phyloP scores from a whole-genome alignment of 2,888 invertebrate genomes.

The Tillus elongatus region DNA sequence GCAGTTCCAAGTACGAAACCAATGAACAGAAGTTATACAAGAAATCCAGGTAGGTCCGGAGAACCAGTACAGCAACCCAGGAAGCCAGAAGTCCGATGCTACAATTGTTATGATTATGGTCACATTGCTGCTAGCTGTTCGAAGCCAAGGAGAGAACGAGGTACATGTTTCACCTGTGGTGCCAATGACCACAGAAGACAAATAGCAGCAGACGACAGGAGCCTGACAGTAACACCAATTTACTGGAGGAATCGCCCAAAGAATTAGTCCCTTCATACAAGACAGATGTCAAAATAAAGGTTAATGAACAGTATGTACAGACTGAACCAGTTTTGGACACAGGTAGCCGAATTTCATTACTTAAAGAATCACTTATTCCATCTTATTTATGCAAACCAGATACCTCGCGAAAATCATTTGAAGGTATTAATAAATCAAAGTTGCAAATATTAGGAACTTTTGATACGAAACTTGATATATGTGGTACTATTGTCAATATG shows the following conservation, averaged over 20 bases:
- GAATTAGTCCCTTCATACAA: conserved; percentile 6
- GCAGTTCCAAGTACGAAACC: no score
- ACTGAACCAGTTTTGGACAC: conserved; percentile 6
- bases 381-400: not conserved
- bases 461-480: no score
- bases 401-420: no score
- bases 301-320: conserved; percentile 1
- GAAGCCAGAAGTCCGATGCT: conserved; percentile 1
- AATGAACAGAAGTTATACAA: no score
- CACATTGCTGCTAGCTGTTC: conserved; percentile 6
- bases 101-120: conserved; percentile 4
- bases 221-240: not conserved
- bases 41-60: no score
- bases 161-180: conserved; percentile 6
- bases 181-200: not conserved
- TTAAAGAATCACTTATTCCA: not conserved
- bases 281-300: not conserved
- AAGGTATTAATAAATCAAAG: no score
- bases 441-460: no score
- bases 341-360: conserved; percentile 9
- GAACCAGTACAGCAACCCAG: not conserved
- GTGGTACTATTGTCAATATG: no score
- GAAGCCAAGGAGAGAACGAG: not conserved
- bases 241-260: not conserved
- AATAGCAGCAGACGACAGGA: not conserved